Evolutionary conservation across 1,140 invertebrate species (phyloP).

Genomic region (Drosophila guanche): DNA sequence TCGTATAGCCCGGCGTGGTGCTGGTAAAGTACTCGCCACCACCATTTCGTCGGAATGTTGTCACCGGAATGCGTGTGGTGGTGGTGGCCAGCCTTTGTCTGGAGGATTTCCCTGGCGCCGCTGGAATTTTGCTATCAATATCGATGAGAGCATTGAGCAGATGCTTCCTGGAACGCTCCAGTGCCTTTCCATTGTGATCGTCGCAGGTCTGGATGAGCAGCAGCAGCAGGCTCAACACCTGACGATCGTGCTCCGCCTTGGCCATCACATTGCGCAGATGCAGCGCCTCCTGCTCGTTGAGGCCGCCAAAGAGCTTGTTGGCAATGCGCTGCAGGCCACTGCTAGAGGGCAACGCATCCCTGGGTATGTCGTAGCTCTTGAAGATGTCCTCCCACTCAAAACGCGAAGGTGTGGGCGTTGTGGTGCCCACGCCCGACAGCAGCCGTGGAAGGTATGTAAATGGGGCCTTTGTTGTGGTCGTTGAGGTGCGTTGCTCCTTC

Average conservation of each 20-base stretch:
- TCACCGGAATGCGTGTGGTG: slow-evolving; percentile 67
- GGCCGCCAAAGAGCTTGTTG: slow-evolving; percentile 89
- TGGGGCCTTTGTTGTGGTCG: slow-evolving; percentile 45
- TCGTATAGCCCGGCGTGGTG: slow-evolving; percentile 65
- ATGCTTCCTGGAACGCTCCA: slow-evolving; percentile 86
- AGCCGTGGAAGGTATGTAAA: slow-evolving; percentile 57
- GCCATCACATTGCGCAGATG: slow-evolving; percentile 91
- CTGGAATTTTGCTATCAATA: slow-evolving; percentile 83
- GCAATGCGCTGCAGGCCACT: slow-evolving; percentile 87
- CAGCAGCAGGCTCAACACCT: slow-evolving; percentile 89
- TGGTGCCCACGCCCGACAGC: slow-evolving; percentile 14
- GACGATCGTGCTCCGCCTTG: slow-evolving; percentile 90
- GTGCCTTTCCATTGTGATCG: slow-evolving; percentile 87
- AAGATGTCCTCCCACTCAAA: slow-evolving; percentile 79
- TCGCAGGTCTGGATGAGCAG: slow-evolving; percentile 90
- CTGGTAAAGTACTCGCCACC: slow-evolving; percentile 51
- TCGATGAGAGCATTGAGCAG: slow-evolving; percentile 87
- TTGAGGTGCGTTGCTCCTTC: slow-evolving; percentile 65
- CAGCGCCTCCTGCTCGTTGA: slow-evolving; percentile 89
- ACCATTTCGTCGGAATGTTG: slow-evolving; percentile 64
- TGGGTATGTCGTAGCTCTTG: slow-evolving; percentile 72
- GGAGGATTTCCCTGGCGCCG: slow-evolving; percentile 69
- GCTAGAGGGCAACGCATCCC: slow-evolving; percentile 71
- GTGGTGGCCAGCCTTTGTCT: slow-evolving; percentile 64
- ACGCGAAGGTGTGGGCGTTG: slow-evolving; percentile 25